These are phyloP conservation scores for Parasteatoda tepidariorum DNA, from an alignment of 1,140 invertebrate genomes.

Conservation along the genomic window DNA sequence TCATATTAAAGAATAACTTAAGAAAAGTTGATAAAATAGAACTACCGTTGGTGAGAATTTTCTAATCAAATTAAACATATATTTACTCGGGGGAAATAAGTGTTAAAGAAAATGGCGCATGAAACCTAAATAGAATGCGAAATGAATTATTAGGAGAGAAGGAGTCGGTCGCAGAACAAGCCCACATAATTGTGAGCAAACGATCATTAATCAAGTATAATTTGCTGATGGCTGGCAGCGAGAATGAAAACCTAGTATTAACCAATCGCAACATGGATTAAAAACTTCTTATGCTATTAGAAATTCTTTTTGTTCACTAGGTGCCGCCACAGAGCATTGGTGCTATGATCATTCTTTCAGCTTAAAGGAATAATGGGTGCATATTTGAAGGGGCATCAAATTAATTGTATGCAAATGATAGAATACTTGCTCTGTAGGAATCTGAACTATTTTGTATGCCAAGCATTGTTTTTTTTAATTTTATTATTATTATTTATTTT, in stretches of 20 bases:
- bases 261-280: constrained; percentile 25
- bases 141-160: background rate
- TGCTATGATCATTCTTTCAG: constrained; percentile 13
- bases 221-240: constrained; percentile 57
- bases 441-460: no score
- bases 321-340: constrained; percentile 45
- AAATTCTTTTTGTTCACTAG: constrained; percentile 23
- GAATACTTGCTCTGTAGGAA: no score
- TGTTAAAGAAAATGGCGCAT: background rate
- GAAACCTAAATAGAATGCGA: background rate
- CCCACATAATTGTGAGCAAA: constrained; percentile 28
- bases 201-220: constrained; percentile 50
- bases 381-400: no score
- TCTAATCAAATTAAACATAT: no score
- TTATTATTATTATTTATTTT: no score
- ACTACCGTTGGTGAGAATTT: no score
- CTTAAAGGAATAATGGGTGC: no score
- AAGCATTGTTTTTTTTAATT: no score
- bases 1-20: no score
- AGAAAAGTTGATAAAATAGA: no score
- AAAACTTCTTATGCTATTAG: constrained; percentile 9
- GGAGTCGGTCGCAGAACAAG: background rate
- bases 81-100: no score
- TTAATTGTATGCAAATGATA: no score
- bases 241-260: constrained; percentile 29